Percentiles rank a stretch among this genome's conserved stretches.
Conservation (phyloP, 2,888 invertebrate species). For the Anagyrus pseudococci region DNA sequence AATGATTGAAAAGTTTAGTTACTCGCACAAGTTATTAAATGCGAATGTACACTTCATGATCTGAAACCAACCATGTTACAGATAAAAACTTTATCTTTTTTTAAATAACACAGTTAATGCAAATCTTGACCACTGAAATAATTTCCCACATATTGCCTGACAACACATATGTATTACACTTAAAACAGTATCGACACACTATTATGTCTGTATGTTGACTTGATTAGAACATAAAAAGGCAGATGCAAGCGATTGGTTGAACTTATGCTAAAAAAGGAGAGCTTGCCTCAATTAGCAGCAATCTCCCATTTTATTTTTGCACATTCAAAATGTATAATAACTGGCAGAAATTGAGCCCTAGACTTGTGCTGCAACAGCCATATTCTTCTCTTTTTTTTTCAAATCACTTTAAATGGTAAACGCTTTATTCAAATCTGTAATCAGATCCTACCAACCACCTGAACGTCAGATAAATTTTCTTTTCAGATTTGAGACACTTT, state of each 20-base stretch:
- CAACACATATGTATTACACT: too few relatives aligned
- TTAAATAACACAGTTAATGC: slow-evolving; percentile 5
- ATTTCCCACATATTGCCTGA: too few relatives aligned
- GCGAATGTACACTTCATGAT: too few relatives aligned
- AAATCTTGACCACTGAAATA: slow-evolving; percentile 22
- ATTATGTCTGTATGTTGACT: too few relatives aligned
- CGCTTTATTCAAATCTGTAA: slow-evolving; percentile 22
- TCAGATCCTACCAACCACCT: slow-evolving; percentile 14
- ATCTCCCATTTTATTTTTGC: too few relatives aligned
- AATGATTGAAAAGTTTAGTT: too few relatives aligned
- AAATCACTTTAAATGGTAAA: slow-evolving; percentile 28
- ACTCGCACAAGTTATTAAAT: too few relatives aligned
- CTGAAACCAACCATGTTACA: slow-evolving; percentile 4
- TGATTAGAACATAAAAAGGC: too few relatives aligned
- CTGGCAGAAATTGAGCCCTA: too few relatives aligned
- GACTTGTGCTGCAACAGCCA: slow-evolving; percentile 26
- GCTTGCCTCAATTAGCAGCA: background rate
- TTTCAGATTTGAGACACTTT: background rate
- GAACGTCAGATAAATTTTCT: background rate
- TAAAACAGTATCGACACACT: too few relatives aligned
- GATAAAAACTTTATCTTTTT: slow-evolving; percentile 32
- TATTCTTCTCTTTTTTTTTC: slow-evolving; percentile 29
- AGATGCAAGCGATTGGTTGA: slow-evolving; percentile 17
- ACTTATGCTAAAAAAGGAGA: slow-evolving; percentile 5
- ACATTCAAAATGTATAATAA: too few relatives aligned